These are phyloP conservation scores for Drosophila meridionalis DNA, from an alignment of 2,888 invertebrate species.

Conservation along the genomic window DNA sequence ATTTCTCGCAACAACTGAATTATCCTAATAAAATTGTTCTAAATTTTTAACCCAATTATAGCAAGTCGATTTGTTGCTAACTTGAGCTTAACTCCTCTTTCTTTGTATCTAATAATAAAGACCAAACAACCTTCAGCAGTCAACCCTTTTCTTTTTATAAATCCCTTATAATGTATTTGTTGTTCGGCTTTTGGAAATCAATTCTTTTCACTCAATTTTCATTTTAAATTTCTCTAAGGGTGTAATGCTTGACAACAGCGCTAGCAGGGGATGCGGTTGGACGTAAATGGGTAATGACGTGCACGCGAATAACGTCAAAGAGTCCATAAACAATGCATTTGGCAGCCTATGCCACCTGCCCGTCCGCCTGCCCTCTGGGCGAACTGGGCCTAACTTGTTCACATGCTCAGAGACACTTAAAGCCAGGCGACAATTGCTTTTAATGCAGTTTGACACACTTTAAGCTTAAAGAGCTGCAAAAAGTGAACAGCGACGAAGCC, in stretches of 20 bases:
- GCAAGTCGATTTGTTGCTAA: background rate
- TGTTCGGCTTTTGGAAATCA: background rate
- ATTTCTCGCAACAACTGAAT: too few species aligned
- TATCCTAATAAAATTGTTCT: background rate
- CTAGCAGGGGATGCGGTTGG: conserved; percentile 8
- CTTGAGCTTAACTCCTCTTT: background rate
- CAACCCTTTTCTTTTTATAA: background rate
- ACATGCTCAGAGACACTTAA: conserved; percentile 34
- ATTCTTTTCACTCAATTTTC: conserved; percentile 13
- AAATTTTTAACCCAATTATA: background rate
- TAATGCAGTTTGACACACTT: conserved; percentile 80
- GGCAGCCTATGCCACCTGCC: background rate
- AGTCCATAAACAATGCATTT: conserved; percentile 30
- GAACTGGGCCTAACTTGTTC: background rate
- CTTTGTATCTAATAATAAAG: background rate
- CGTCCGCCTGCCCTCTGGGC: background rate
- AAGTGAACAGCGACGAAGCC: conserved; percentile 47
- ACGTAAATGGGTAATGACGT: conserved; percentile 59
- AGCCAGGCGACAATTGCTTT: conserved; percentile 60
- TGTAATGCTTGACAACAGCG: conserved; percentile 29
- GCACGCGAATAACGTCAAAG: conserved; percentile 62
- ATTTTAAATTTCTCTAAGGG: conserved; percentile 56
- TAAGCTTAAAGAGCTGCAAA: conserved; percentile 24
- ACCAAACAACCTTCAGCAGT: background rate
- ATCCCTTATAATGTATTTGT: conserved; percentile 1